Conservation (phyloP, 2,113 vertebrate species). For the Carollia perspicillata region DNA sequence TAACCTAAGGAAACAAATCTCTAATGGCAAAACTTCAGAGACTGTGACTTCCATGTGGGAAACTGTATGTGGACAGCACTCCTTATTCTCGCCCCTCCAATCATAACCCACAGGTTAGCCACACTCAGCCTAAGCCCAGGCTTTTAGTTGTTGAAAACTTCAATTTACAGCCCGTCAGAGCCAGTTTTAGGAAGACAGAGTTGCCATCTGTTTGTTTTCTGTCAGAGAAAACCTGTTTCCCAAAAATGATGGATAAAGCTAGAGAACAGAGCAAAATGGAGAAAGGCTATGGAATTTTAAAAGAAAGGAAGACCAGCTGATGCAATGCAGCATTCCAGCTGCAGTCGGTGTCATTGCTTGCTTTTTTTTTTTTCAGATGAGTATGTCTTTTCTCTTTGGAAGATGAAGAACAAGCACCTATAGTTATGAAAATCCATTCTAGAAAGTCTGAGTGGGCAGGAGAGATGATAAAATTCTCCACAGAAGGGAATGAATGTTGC, state of each 20-base stretch:
- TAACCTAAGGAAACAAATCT: background rate
- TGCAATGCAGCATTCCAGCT: constrained; percentile 35
- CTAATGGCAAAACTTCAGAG: background rate
- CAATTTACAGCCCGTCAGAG: background rate
- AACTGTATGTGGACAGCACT: background rate
- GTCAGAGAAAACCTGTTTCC: constrained; percentile 45
- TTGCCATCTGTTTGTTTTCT: constrained; percentile 57
- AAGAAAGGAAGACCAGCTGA: background rate
- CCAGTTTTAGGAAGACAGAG: constrained; percentile 29
- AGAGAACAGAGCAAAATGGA: background rate
- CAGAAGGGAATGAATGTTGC: constrained; percentile 56
- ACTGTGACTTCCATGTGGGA: background rate
- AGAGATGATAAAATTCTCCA: background rate
- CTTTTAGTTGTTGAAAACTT: background rate
- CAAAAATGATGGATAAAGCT: constrained; percentile 7
- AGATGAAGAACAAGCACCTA: constrained; percentile 46
- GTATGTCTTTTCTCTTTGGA: background rate
- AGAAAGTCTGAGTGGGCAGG: constrained; percentile 57
- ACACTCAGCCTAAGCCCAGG: background rate
- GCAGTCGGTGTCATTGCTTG: background rate
- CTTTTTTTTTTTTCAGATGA: background rate
- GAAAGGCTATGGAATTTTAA: background rate
- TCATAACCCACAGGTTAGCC: background rate
- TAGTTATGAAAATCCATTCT: constrained; percentile 51
- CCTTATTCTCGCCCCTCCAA: background rate